A percentile compares a stretch with the other conserved stretches of the same genome.
Evolutionary conservation across 2,113 vertebrate genomes (phyloP).

Genomic region (Labrus mixtus): DNA sequence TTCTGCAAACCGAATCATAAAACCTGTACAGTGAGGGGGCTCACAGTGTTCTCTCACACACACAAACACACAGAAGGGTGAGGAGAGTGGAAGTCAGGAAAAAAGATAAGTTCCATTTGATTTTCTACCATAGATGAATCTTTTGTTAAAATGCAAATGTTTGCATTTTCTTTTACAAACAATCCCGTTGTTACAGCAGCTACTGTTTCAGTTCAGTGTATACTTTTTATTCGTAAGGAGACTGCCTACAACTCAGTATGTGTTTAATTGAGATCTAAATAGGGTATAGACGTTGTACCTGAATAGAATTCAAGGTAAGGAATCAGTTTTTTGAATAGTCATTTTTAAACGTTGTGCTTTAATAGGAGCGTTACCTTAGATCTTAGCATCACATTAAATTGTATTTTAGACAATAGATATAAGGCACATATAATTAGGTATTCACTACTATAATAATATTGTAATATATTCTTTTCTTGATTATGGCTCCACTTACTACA

Average conservation of each 20-base stretch:
- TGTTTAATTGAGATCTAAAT: slow-evolving; percentile 42
- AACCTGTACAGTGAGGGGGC: slow-evolving; percentile 31
- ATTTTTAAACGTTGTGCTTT: neutral
- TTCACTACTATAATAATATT: slow-evolving; percentile 1
- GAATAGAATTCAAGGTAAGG: slow-evolving; percentile 14
- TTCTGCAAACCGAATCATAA: slow-evolving; percentile 55
- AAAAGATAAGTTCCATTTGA: slow-evolving; percentile 65
- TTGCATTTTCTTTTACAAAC: slow-evolving; percentile 49
- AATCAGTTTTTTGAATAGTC: neutral
- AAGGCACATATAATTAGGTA: neutral
- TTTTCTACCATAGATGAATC: slow-evolving; percentile 65
- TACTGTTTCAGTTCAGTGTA: slow-evolving; percentile 31
- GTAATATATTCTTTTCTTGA: slow-evolving; percentile 1
- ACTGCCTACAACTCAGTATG: slow-evolving; percentile 23
- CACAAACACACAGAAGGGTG: slow-evolving; percentile 22
- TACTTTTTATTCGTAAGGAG: slow-evolving; percentile 22
- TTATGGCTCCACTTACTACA: slow-evolving; percentile 9
- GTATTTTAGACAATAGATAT: neutral
- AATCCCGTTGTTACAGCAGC: slow-evolving; percentile 26
- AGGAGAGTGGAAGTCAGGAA: slow-evolving; percentile 32
- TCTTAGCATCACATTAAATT: neutral
- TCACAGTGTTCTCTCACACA: slow-evolving; percentile 25
- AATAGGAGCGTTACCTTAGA: neutral
- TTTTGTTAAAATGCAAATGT: slow-evolving; percentile 68
- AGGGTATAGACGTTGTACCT: slow-evolving; percentile 26